Evolutionary conservation across 1,140 invertebrate species (phyloP).

Genomic region (Acyrthosiphon pisum): DNA sequence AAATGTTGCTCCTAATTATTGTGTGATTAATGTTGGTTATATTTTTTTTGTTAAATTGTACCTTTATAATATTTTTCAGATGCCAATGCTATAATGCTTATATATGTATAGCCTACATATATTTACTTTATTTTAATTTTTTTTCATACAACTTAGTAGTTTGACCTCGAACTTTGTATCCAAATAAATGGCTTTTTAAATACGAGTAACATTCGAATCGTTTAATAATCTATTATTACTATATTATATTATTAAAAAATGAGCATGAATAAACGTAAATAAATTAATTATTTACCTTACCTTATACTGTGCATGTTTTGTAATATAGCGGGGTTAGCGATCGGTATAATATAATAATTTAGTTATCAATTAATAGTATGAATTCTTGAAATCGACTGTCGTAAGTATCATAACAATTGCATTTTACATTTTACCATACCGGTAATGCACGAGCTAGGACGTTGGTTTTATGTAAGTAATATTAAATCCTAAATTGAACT

Average conservation of each 20-base stretch:
- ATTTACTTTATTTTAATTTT: slow-evolving; percentile 3
- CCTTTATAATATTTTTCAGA: neutral
- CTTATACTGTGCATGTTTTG: neutral
- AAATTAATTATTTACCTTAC: neutral
- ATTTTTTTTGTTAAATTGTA: neutral
- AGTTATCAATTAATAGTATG: neutral
- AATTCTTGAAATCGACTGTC: neutral
- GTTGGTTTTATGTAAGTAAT: neutral
- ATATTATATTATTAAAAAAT: neutral
- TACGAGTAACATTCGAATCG: neutral
- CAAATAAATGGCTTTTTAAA: neutral
- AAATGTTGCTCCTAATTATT: neutral
- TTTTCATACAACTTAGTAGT: neutral
- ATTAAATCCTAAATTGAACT: neutral
- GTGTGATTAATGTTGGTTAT: neutral
- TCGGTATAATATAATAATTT: neutral
- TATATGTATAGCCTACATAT: neutral
- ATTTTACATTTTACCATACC: neutral
- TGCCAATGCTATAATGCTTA: neutral
- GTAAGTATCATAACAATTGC: neutral
- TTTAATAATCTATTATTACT: neutral
- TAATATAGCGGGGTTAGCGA: slow-evolving; percentile 7
- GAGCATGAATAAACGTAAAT: neutral
- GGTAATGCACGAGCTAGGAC: neutral
- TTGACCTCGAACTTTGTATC: neutral